Percentiles rank a stretch among this genome's conserved stretches.
phyloP scores from a whole-genome alignment of 2,113 vertebrate species.

The Anolis sagrei region DNA sequence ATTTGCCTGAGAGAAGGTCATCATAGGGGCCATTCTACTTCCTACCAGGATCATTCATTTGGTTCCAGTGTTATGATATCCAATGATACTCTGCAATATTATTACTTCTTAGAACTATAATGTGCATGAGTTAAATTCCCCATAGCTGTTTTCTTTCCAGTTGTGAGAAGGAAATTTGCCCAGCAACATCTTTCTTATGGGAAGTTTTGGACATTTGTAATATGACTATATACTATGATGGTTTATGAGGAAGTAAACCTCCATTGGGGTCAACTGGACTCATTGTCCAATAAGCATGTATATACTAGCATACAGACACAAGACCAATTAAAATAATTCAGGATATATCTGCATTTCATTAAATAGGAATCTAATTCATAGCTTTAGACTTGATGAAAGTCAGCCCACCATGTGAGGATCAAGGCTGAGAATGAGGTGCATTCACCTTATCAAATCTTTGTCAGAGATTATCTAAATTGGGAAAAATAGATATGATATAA shows the following conservation, averaged over 20 bases:
- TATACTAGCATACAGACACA: not conserved
- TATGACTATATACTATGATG: not conserved
- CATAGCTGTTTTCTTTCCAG: not conserved
- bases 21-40: no score
- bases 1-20: no score
- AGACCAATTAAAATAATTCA: not conserved
- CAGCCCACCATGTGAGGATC: not conserved
- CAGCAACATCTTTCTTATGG: not conserved
- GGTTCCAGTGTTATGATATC: no score
- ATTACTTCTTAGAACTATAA: no score
- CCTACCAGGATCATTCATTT: no score
- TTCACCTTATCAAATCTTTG: slow-evolving; percentile 3
- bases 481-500: not conserved
- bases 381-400: not conserved
- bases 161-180: not conserved
- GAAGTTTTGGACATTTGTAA: not conserved
- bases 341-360: not conserved
- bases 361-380: not conserved
- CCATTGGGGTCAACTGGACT: not conserved
- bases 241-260: not conserved
- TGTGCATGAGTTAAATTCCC: no score
- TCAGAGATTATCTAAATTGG: not conserved
- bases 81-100: no score
- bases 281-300: not conserved
- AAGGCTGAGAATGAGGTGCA: not conserved